Evolutionary conservation across 1,140 invertebrate species (phyloP), one percentile per base, ranked within the genome.

Genomic region (Carposina sasakii): DNA sequence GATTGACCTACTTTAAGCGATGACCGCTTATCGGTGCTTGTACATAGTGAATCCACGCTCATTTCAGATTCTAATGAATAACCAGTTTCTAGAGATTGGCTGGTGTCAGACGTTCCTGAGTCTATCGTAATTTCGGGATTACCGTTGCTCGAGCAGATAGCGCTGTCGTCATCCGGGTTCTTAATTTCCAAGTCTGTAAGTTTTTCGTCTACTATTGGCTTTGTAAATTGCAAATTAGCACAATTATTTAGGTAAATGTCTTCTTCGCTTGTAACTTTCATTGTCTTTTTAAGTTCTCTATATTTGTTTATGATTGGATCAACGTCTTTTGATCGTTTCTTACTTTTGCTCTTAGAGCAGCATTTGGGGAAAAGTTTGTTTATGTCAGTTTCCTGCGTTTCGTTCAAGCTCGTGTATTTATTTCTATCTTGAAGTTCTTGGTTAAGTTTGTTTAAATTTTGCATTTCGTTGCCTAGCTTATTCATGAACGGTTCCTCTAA

Each of bases 401-500:
- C 81, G 22, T 72, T 75, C 39, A 78, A 52, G 4, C 81, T 81
- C 48, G 86, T 66, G 30, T 66, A 75, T 66, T 76, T 85, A 44
- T 57, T 60, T 17, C 76, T 72, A 48, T 88, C 86, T 48, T 85
- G 85, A 17, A 88, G 58, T 57, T 90, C 89, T 13, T 87, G 85
- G 37, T 86, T 87, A 4, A 90, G 60, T 51, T 89, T 88, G 26
- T 81, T 88, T 40, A 89, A 62, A 54, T 89, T 87, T 31, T 87
- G 67, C 13, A 86, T 70, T 53, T 90, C 88, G 54, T 85, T 87
- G 50, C 83, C 88, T 20, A 88, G 67, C 64, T 87, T 86, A 62
- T 85, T 81, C 16, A 87, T 76, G 51, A 88, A 89, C 2, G 88
- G 88, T 70, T 90, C 88, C 66, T 88, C 83, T 42, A 88, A 74